Base-by-base conservation (phyloP, 2,888 invertebrate species). In the Hermaeophaga mercurialis region DNA sequence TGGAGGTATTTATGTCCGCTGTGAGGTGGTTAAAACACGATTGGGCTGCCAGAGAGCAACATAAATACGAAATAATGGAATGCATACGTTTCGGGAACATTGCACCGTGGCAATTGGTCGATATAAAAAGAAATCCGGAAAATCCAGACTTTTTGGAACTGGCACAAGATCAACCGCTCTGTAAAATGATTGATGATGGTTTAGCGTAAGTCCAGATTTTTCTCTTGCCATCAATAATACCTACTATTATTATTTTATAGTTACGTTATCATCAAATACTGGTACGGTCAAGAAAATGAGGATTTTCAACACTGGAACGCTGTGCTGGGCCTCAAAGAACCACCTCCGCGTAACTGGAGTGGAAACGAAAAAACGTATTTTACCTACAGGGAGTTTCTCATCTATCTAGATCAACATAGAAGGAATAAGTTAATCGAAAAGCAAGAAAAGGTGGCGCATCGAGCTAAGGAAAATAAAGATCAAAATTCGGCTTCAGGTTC, bases 81-180 rank as follows among this genome's bases (percentile, higher is more conserved):
- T 89, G 89, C 71, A 84, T 92, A 0, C 82, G 91, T 19, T 92
- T 92, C 70, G 89, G 90, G 0, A 81, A 90, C 34, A 86, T 92
- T 67, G 87, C 88, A 0, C 89, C 91, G 0, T 89, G 90, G 87
- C 88, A 91, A 69, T 80, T 92, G 19, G 87, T 91, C 0, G 89
- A 90, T 59, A 85, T 91, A 41, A 87, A 88, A 64, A 80, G 88
- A 17, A 89, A 88, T 71, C 85, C 86, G 0, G 87, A 88, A 69
- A 87, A 87, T 68, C 83, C 84, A 0, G 89, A 90, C 69, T 85
- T 91, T 63, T 79, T 86, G 64, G 85, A 87, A 58, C 79, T 91
- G 7, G 84, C 87, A 53, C 83, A 84, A 52, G 83, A 85, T 63
- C 79, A 85, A 0, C 85, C 85, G 61, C 85, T 92, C 12, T 86